Evolutionary conservation across 92 coral and sea anemone genomes (phyloP).

Genomic region (Montipora capitata): DNA sequence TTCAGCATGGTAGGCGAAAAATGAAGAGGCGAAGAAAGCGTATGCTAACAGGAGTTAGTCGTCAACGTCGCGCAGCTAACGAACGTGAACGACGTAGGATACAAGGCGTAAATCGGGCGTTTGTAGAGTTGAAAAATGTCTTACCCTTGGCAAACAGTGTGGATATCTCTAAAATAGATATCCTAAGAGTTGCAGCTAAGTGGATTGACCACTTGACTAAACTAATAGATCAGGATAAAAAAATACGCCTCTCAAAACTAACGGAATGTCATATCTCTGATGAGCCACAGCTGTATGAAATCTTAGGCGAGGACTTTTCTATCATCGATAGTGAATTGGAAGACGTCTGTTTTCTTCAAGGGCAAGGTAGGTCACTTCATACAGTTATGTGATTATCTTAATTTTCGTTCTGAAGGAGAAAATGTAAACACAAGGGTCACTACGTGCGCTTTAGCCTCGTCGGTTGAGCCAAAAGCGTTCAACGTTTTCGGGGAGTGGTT

Average conservation of each 20-base stretch:
- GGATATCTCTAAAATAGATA: constrained; percentile 98
- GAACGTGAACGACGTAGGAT: constrained; percentile 97
- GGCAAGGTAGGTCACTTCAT: constrained; percentile 65
- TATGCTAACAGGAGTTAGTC: constrained; percentile 98
- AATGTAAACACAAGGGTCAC: too few relatives aligned
- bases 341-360: constrained; percentile 69
- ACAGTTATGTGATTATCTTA: neutral
- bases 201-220: constrained; percentile 98
- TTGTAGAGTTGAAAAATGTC: constrained; percentile 95
- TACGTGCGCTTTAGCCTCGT: too few relatives aligned
- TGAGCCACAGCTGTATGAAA: constrained; percentile 68
- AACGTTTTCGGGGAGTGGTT: neutral
- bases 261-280: neutral
- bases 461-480: neutral
- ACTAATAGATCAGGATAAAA: constrained; percentile 90
- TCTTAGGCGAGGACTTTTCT: constrained; percentile 71
- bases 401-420: too few relatives aligned
- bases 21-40: constrained; percentile 92
- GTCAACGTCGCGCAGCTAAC: constrained; percentile 98
- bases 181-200: constrained; percentile 92
- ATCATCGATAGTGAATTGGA: constrained; percentile 60
- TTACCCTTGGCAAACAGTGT: constrained; percentile 89
- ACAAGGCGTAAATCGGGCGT: constrained; percentile 99
- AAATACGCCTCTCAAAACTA: constrained; percentile 23
- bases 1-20: constrained; percentile 44